A percentile compares a stretch with the other conserved stretches of the same genome.
Evolutionary conservation across 2,888 invertebrate genomes (phyloP).

Genomic region (Ophraella communa): DNA sequence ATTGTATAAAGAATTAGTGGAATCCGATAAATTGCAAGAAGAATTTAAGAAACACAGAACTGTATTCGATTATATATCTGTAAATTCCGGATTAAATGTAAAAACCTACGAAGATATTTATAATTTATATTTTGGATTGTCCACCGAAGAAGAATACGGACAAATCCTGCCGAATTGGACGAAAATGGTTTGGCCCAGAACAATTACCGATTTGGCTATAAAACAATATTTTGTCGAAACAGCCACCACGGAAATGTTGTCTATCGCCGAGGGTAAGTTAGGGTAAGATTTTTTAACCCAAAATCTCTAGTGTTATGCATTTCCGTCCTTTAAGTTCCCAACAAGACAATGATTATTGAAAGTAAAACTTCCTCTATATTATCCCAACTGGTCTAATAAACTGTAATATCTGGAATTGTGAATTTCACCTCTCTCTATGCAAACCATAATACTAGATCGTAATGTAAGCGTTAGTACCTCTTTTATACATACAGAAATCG

Average conservation of each 20-base stretch:
- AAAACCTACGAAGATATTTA: slow-evolving; percentile 65
- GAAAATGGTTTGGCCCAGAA: slow-evolving; percentile 50
- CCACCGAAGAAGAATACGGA: slow-evolving; percentile 65
- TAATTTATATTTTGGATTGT: slow-evolving; percentile 67
- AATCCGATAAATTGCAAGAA: slow-evolving; percentile 54
- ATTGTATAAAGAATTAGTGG: slow-evolving; percentile 35
- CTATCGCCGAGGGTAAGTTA: slow-evolving; percentile 35
- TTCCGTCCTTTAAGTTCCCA: too few species aligned
- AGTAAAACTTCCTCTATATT: too few species aligned
- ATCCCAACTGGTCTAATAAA: too few species aligned
- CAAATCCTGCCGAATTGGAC: slow-evolving; percentile 59
- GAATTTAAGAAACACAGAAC: slow-evolving; percentile 58
- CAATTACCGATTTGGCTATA: slow-evolving; percentile 50
- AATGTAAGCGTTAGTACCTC: too few species aligned
- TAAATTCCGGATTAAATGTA: slow-evolving; percentile 62
- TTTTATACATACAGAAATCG: too few species aligned
- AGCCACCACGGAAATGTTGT: slow-evolving; percentile 50
- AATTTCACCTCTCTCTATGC: too few species aligned
- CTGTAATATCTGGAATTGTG: too few species aligned
- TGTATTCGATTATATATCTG: slow-evolving; percentile 61
- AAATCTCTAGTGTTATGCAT: too few species aligned
- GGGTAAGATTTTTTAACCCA: too few species aligned
- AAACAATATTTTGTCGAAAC: slow-evolving; percentile 41
- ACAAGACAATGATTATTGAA: too few species aligned
- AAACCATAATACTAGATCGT: too few species aligned